Conservation (phyloP, 92 coral and sea anemone species). For the Phenganax marumi region DNA sequence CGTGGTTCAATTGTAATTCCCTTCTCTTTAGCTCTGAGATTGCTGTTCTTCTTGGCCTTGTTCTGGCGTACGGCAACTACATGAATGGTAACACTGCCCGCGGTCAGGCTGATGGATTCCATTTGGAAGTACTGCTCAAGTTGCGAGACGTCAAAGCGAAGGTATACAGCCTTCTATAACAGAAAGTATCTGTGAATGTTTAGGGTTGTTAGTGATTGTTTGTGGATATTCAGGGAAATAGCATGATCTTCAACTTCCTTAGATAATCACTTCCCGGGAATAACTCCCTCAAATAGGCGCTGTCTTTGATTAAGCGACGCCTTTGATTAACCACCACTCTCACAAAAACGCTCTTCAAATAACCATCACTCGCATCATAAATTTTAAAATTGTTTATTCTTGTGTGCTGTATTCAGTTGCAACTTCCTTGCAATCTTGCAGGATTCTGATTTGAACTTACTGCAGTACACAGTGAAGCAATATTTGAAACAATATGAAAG, state of each 20-base stretch:
- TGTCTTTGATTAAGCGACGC: too few relatives aligned
- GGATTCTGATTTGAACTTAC: constrained; percentile 77
- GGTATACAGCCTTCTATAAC: constrained; percentile 13
- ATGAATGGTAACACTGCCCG: constrained; percentile 97
- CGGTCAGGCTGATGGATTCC: constrained; percentile 98
- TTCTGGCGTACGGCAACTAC: constrained; percentile 89
- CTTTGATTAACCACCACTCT: too few relatives aligned
- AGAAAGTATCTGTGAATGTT: not conserved
- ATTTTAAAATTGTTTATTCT: too few relatives aligned
- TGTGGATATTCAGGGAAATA: too few relatives aligned
- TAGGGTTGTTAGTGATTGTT: not conserved
- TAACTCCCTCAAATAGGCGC: too few relatives aligned
- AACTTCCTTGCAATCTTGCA: constrained; percentile 10
- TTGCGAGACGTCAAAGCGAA: constrained; percentile 87
- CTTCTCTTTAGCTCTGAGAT: constrained; percentile 66
- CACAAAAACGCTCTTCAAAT: too few relatives aligned
- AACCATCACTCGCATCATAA: too few relatives aligned
- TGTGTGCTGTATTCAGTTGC: not conserved
- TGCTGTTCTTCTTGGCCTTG: constrained; percentile 65
- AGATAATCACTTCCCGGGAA: too few relatives aligned
- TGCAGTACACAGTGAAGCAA: constrained; percentile 80
- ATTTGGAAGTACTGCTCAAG: constrained; percentile 72
- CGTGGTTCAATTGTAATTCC: not conserved
- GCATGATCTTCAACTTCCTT: too few relatives aligned
- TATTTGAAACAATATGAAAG: constrained; percentile 56